A percentile compares a stretch with the other conserved stretches of the same genome.
Evolutionary conservation across 23 tunicate genomes (phyloP).

Genomic region (Halocynthia aurantium): DNA sequence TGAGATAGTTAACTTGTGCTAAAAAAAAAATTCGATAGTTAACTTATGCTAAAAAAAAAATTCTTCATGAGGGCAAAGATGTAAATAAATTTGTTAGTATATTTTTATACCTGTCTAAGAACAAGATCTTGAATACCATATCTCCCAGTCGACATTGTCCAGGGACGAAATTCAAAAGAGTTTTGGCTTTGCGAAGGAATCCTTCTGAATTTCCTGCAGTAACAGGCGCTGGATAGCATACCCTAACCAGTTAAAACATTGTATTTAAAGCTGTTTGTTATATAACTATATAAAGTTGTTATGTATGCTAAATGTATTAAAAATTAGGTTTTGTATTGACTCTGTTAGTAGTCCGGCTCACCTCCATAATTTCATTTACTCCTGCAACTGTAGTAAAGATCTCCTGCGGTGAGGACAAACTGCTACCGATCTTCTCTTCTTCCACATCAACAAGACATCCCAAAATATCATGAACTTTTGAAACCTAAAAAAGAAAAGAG

Average conservation of each 20-base stretch:
- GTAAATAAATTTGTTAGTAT: not conserved
- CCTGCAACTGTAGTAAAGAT: constrained; percentile 25
- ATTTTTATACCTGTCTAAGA: constrained; percentile 39
- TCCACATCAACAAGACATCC: constrained; percentile 65
- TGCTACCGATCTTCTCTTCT: constrained; percentile 23
- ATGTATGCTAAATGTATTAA: too few species aligned
- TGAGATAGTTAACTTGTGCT: constrained; percentile 49
- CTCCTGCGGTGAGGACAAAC: constrained; percentile 39
- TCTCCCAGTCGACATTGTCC: constrained; percentile 64
- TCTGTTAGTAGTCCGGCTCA: not conserved
- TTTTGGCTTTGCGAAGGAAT: constrained; percentile 5
- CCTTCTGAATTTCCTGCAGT: constrained; percentile 21
- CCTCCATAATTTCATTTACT: constrained; percentile 64
- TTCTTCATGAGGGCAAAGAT: too few species aligned
- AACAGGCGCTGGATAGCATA: constrained; percentile 40
- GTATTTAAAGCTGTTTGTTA: too few species aligned
- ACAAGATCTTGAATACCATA: constrained; percentile 22
- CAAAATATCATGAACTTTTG: constrained; percentile 70
- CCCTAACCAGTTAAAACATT: constrained; percentile 12
- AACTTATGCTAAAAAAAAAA: constrained; percentile 1
- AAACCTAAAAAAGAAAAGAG: constrained; percentile 27
- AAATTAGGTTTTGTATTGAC: too few species aligned
- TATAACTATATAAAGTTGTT: too few species aligned
- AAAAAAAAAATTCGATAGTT: not conserved
- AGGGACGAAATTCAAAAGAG: constrained; percentile 37